Evolutionary conservation across 2,888 invertebrate genomes (phyloP).

Genomic region (Chelonus formosanus): DNA sequence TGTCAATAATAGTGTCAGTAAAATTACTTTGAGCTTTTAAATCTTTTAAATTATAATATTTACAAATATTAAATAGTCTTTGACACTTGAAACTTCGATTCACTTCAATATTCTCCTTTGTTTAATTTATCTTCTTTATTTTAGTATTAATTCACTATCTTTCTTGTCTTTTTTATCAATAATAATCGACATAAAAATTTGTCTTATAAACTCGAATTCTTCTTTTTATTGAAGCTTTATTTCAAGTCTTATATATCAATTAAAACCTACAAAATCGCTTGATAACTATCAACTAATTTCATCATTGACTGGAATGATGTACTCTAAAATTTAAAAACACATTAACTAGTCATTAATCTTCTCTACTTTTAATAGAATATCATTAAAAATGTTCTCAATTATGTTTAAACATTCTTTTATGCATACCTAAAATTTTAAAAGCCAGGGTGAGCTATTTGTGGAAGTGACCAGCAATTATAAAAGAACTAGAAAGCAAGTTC

Average conservation of each 20-base stretch:
- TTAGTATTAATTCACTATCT: not conserved
- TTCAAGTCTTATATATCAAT: conserved; percentile 5
- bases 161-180: not conserved
- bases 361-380: too few relatives aligned
- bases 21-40: conserved; percentile 3
- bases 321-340: conserved; percentile 15
- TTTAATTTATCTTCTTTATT: not conserved
- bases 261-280: conserved; percentile 13
- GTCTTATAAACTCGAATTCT: not conserved
- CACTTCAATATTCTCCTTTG: not conserved
- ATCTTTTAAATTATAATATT: not conserved
- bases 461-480: not conserved
- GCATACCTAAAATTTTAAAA: not conserved
- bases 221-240: conserved; percentile 1
- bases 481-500: conserved; percentile 6
- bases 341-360: not conserved
- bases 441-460: not conserved
- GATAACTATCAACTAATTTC: conserved; percentile 7
- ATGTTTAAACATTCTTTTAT: too few relatives aligned
- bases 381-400: too few relatives aligned
- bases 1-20: not conserved
- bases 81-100: not conserved
- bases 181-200: not conserved
- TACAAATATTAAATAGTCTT: not conserved
- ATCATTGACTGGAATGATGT: conserved; percentile 1